These are phyloP conservation scores for Papilio elwesi DNA, from an alignment of 2,888 invertebrate genomes.

Conservation along the genomic window DNA sequence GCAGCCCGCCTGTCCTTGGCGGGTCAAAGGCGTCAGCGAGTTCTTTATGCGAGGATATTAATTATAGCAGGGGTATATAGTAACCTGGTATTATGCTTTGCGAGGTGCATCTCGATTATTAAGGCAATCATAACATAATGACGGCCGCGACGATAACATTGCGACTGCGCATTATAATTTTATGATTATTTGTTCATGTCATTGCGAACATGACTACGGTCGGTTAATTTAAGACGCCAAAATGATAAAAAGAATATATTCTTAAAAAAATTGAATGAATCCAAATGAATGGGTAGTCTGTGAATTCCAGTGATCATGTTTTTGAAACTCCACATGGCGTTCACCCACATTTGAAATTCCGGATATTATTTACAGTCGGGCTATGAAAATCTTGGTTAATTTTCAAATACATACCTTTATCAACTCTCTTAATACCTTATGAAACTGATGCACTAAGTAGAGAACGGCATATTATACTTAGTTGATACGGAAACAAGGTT, in stretches of 20 bases:
- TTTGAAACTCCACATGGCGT: background rate
- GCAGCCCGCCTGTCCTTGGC: slow-evolving; percentile 59
- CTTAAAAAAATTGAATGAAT: background rate
- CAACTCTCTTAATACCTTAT: too few relatives aligned
- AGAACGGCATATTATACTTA: too few relatives aligned
- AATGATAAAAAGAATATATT: background rate
- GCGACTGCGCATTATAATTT: slow-evolving; percentile 53
- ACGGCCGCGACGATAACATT: slow-evolving; percentile 60
- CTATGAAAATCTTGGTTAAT: too few relatives aligned
- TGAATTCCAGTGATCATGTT: background rate
- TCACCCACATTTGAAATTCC: too few relatives aligned
- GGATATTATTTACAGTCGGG: too few relatives aligned
- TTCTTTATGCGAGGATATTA: slow-evolving; percentile 64
- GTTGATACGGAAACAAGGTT: too few relatives aligned
- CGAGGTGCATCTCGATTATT: slow-evolving; percentile 64
- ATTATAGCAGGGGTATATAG: slow-evolving; percentile 65
- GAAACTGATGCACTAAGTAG: too few relatives aligned
- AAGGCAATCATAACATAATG: slow-evolving; percentile 63
- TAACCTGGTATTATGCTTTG: slow-evolving; percentile 69
- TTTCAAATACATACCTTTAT: too few relatives aligned
- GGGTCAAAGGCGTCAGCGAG: slow-evolving; percentile 58
- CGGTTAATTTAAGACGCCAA: background rate
- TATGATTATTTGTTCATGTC: slow-evolving; percentile 18
- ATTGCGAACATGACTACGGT: background rate
- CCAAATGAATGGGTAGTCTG: background rate